Evolutionary conservation across 2,797 vertebrate genomes (phyloP).

Genomic region (Melanotaenia maccullochi): DNA sequence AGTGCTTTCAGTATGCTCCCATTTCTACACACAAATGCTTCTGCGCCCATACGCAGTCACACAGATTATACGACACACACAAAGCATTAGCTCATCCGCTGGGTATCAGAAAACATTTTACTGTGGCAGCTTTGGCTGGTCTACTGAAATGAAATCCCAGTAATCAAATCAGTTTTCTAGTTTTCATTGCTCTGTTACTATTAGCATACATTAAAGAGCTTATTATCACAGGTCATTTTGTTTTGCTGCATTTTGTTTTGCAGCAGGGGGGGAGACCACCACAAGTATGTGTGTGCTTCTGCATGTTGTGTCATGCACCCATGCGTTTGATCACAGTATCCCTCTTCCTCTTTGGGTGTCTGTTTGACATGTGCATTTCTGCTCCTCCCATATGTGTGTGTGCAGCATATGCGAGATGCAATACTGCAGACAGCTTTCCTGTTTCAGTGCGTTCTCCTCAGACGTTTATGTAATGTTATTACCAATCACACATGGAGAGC

Average conservation of each 20-base stretch:
- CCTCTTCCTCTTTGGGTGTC: constrained; percentile 10
- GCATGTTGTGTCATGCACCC: constrained; percentile 4
- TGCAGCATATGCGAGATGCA: constrained; percentile 64
- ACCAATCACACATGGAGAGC: constrained; percentile 77
- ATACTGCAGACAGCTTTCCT: constrained; percentile 63
- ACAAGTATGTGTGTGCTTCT: constrained; percentile 14
- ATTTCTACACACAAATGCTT: constrained; percentile 54
- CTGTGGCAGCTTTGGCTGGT: constrained; percentile 50
- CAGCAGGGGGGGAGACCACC: constrained; percentile 5
- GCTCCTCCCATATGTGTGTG: constrained; percentile 22
- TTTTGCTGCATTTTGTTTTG: constrained; percentile 41
- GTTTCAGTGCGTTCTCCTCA: constrained; percentile 58
- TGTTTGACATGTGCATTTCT: constrained; percentile 28
- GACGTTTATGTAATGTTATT: constrained; percentile 77
- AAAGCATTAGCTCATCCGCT: constrained; percentile 48
- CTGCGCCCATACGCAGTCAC: constrained; percentile 39
- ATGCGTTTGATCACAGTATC: constrained; percentile 24
- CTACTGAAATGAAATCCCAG: constrained; percentile 51
- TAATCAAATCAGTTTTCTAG: constrained; percentile 58
- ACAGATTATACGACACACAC: constrained; percentile 52
- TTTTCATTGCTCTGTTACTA: constrained; percentile 59
- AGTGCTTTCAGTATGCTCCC: constrained; percentile 34
- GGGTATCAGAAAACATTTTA: constrained; percentile 50
- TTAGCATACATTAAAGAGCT: constrained; percentile 66
- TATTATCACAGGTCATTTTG: constrained; percentile 55